Evolutionary conservation across 2,113 vertebrate genomes (phyloP).

Genomic region (Mellivora capensis): DNA sequence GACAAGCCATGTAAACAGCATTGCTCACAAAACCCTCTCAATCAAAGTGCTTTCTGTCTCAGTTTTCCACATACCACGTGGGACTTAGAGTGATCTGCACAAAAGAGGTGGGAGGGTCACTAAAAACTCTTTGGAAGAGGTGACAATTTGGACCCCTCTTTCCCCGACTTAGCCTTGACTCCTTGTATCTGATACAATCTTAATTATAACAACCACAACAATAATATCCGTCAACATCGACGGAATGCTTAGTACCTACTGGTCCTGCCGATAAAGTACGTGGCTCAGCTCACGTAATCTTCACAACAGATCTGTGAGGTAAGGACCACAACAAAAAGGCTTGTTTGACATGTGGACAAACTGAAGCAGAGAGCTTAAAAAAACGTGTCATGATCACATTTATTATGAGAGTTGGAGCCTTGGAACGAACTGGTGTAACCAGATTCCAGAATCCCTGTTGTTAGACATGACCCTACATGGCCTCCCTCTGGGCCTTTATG

Average conservation of each 20-base stretch:
- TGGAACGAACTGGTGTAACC: neutral
- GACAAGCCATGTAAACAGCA: neutral
- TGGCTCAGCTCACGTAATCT: neutral
- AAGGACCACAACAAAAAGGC: no score
- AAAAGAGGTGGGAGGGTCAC: accelerated
- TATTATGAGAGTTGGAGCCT: neutral
- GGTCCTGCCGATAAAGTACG: neutral
- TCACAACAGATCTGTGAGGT: neutral
- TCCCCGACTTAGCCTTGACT: neutral
- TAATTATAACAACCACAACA: neutral
- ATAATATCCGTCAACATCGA: neutral
- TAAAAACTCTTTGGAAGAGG: neutral
- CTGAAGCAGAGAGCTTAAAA: neutral
- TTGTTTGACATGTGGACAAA: neutral
- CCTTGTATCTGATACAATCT: neutral
- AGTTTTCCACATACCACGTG: neutral
- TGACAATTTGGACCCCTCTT: neutral
- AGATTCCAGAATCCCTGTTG: neutral
- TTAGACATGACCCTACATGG: neutral
- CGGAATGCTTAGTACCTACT: accelerated
- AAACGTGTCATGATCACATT: neutral
- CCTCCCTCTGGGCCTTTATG: neutral
- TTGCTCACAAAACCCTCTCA: neutral
- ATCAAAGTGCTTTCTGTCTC: neutral
- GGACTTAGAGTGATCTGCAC: neutral